Evolutionary conservation across 1,140 invertebrate species (phyloP).

Genomic region (Oscheius sp.): DNA sequence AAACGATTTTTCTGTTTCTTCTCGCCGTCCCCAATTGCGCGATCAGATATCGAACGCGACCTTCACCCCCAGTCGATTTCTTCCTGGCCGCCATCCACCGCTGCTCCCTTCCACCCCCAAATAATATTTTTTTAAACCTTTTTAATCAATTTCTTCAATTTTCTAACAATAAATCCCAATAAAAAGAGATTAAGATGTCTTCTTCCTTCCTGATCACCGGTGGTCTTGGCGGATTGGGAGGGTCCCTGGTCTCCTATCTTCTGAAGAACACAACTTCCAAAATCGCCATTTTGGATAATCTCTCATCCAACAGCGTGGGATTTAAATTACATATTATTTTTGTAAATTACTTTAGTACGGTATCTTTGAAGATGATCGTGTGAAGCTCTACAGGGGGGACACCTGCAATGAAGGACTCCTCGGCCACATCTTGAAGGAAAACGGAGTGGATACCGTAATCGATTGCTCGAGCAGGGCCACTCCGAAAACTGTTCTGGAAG

Average conservation of each 20-base stretch:
- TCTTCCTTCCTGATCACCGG: slow-evolving; percentile 63
- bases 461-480: background rate
- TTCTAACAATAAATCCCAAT: too few relatives aligned
- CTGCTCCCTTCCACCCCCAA: too few relatives aligned
- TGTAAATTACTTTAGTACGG: background rate
- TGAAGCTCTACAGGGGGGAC: background rate
- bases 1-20: too few relatives aligned
- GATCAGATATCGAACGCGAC: too few relatives aligned
- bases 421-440: background rate
- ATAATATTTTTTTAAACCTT: too few relatives aligned
- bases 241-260: background rate
- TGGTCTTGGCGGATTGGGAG: slow-evolving; percentile 47
- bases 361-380: background rate
- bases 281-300: slow-evolving; percentile 24
- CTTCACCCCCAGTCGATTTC: too few relatives aligned
- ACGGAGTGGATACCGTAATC: background rate
- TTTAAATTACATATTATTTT: background rate
- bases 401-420: slow-evolving; percentile 13
- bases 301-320: slow-evolving; percentile 1
- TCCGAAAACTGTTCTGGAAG: background rate
- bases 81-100: too few relatives aligned
- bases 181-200: too few relatives aligned
- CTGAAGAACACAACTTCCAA: background rate
- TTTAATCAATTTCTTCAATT: too few relatives aligned
- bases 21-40: too few relatives aligned